Percentiles rank a stretch among this genome's conserved stretches.
Evolutionary conservation across 2,888 invertebrate genomes (phyloP).

Genomic region (Chrysolina oricalcia): DNA sequence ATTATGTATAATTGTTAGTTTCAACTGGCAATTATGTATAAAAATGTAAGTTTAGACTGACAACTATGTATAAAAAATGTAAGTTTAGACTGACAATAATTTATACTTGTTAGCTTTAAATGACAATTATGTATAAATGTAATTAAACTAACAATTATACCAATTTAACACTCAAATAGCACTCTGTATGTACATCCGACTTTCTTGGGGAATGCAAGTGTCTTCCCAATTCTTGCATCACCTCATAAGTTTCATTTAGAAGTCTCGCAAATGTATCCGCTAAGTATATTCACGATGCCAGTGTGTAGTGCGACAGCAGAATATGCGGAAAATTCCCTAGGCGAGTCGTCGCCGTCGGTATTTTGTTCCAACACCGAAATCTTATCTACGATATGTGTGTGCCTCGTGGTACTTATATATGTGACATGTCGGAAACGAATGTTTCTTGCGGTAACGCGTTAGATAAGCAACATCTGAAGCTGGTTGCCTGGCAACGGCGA

Average conservation of each 20-base stretch:
- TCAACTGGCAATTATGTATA: no score
- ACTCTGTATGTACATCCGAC: no score
- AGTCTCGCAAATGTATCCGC: conserved; percentile 43
- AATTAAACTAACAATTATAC: no score
- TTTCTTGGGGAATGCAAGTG: no score
- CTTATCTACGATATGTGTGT: conserved; percentile 67
- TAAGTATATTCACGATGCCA: conserved; percentile 56
- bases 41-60: no score
- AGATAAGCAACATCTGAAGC: conserved; percentile 67
- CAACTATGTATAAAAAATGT: no score
- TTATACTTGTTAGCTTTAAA: no score
- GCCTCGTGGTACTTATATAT: conserved; percentile 56
- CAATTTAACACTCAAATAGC: no score
- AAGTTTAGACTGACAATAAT: no score
- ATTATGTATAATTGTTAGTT: no score
- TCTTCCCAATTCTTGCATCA: no score
- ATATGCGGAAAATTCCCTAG: conserved; percentile 58
- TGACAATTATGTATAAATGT: no score
- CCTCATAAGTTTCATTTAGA: conserved; percentile 45
- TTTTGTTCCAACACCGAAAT: conserved; percentile 60
- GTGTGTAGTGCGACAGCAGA: conserved; percentile 53
- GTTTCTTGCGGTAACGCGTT: conserved; percentile 68
- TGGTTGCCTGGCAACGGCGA: conserved; percentile 63
- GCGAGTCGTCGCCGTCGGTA: conserved; percentile 43
- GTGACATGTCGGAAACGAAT: conserved; percentile 68